A percentile compares a stretch with the other conserved stretches of the same genome.
phyloP scores from a whole-genome alignment of 1,140 invertebrate species.

The Orchestia grillus region DNA sequence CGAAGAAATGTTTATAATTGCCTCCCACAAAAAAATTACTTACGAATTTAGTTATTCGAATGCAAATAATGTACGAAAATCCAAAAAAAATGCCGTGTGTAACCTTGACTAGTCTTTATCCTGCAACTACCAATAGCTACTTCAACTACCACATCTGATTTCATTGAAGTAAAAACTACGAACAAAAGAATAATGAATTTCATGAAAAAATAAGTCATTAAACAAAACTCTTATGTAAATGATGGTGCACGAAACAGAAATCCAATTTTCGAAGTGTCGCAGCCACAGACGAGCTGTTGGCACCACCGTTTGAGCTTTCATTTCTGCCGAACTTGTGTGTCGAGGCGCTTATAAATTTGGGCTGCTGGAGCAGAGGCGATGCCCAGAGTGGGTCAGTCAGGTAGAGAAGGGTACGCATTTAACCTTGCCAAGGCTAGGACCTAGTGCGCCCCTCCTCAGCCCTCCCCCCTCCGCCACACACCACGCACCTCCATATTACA shows the following conservation, averaged over 20 bases:
- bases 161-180: too few species aligned
- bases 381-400: neutral
- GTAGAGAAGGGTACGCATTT: constrained; percentile 11
- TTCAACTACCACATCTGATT: neutral
- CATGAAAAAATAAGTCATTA: too few species aligned
- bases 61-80: neutral
- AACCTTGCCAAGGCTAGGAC: constrained; percentile 25
- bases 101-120: neutral
- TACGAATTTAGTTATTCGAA: neutral
- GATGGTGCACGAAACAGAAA: too few species aligned
- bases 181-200: too few species aligned
- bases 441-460: too few species aligned
- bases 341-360: neutral
- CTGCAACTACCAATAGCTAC: neutral
- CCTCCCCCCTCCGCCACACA: neutral
- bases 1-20: neutral
- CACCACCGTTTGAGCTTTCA: neutral
- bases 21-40: neutral
- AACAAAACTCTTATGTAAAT: too few species aligned
- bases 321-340: neutral
- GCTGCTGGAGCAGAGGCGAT: neutral
- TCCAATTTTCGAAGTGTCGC: too few species aligned
- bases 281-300: neutral
- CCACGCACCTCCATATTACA: neutral
- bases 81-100: neutral